Evolutionary conservation across 1,140 invertebrate species (phyloP).

Genomic region (Radopholus similis): DNA sequence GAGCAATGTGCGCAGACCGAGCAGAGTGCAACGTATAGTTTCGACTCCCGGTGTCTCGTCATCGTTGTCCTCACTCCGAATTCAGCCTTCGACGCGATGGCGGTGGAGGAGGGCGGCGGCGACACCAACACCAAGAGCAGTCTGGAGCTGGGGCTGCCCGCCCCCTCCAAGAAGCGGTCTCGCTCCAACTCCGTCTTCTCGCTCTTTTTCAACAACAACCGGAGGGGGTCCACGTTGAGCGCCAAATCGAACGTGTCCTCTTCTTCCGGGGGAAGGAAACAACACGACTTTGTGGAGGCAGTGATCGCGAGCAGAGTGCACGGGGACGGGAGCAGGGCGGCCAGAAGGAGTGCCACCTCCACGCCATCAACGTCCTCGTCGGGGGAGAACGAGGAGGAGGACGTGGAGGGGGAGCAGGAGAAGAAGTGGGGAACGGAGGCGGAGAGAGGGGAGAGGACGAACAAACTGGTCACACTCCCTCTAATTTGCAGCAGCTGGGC

Average conservation of each 20-base stretch:
- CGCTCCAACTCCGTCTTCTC: neutral
- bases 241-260: neutral
- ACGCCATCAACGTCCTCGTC: neutral
- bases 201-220: neutral
- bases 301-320: slow-evolving; percentile 1
- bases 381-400: neutral
- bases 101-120: neutral
- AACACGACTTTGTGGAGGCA: neutral
- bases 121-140: neutral
- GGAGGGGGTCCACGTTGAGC: neutral
- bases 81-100: too few relatives aligned
- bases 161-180: neutral
- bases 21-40: neutral
- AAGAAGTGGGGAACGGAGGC: neutral
- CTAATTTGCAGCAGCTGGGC: neutral
- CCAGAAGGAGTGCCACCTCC: neutral
- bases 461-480: neutral
- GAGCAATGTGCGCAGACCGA: neutral
- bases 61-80: too few relatives aligned
- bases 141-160: neutral
- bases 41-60: neutral
- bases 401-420: neutral
- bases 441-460: neutral
- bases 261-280: neutral
- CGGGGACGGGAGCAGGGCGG: neutral